Evolutionary conservation across 2,113 vertebrate genomes (phyloP), one percentile per base, ranked within the genome.

Genomic region (Seriola dumerili): DNA sequence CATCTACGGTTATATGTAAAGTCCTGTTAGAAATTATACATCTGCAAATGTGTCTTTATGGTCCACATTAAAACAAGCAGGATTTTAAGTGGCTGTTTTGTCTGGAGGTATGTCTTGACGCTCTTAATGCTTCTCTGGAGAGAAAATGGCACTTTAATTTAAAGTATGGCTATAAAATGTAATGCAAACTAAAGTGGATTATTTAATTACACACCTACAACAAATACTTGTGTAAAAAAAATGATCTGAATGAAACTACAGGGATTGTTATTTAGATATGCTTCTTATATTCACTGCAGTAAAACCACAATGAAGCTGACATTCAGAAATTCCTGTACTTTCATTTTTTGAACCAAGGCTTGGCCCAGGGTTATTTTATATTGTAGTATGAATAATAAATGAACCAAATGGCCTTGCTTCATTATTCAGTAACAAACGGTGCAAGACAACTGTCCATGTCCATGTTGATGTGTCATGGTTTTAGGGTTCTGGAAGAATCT

Each of bases 371-470:
- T 86, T 75, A 75, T 72, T 84, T 84, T 82, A 54, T 74, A 78
- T 29, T 36, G 23, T 36, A 17, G 16, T 5, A 76, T 91, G 59
- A 89, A 87, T 66, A 85, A 89, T 84, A 73, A 70, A 91, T 69
- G 7, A 80, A 82, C 72, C 65, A 81, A 85, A 89, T 69, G 78
- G 82, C 81, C 73, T 83, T 21, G 34, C 75, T 78, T 89, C 76
- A 87, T 89, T 87, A 83, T 89, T 87, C 79, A 89, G 16, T 55
- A 81, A 80, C 72, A 77, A 69, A 79, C n/a, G 4, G 63, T 34
- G 62, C 16, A 38, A 69, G 69, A 66, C 59, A 54, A 66, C 40
- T 36, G 81, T 73, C 63, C 70, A 2, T 50, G 61, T 69, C 58
- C 14, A 64, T 32, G 75, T 63, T 66, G 68, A 58, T 77, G 59